These are phyloP conservation scores for Sesamia nonagrioides DNA, from an alignment of 1,140 invertebrate species.

Conservation along the genomic window DNA sequence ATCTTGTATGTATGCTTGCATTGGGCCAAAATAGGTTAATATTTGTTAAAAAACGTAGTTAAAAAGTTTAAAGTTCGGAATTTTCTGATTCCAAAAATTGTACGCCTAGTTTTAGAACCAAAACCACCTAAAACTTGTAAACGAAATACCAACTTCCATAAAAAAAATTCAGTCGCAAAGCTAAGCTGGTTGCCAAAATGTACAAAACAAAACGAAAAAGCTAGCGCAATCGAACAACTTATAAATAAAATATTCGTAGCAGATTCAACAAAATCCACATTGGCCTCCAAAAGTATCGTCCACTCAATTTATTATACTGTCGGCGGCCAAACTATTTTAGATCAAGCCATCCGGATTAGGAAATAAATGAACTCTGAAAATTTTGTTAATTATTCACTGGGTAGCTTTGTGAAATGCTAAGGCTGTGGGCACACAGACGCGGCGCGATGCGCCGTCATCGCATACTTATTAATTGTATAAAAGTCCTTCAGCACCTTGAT, in stretches of 20 bases:
- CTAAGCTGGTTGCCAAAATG: conserved; percentile 15
- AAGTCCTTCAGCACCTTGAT: too few species aligned
- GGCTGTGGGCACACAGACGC: neutral
- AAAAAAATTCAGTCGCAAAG: neutral
- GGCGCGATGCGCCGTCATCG: too few species aligned
- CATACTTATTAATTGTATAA: too few species aligned
- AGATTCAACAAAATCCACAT: neutral
- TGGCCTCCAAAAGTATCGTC: neutral
- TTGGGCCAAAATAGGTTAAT: too few species aligned
- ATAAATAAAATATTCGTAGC: conserved; percentile 11
- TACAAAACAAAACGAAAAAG: conserved; percentile 5
- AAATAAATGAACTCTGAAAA: conserved; percentile 31
- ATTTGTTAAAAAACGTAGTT: too few species aligned
- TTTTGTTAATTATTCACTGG: conserved; percentile 15
- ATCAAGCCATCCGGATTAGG: neutral
- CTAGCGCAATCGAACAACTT: neutral
- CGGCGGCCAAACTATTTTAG: neutral
- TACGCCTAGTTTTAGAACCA: too few species aligned
- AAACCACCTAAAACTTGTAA: neutral
- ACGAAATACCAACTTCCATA: neutral
- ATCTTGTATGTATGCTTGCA: too few species aligned
- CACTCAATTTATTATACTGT: neutral
- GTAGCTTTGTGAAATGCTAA: conserved; percentile 3
- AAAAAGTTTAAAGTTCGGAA: too few species aligned
- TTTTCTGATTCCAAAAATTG: too few species aligned